phyloP scores from a whole-genome alignment of 1,140 invertebrate species.

The Zaprionus lachaisei region DNA sequence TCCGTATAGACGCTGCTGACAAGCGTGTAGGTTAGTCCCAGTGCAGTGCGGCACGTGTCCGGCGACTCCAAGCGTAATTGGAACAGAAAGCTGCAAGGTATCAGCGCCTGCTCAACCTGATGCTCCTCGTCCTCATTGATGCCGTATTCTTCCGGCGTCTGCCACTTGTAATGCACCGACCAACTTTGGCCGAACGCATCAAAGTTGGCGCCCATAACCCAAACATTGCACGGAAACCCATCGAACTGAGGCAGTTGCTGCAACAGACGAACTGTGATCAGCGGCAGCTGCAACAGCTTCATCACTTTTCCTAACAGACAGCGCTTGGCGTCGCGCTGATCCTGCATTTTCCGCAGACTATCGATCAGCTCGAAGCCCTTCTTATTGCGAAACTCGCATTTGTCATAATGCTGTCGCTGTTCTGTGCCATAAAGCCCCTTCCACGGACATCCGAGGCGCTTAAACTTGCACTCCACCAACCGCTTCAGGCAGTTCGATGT shows the following conservation, averaged over 20 bases:
- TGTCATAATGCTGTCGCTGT: not conserved
- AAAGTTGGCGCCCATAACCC: not conserved
- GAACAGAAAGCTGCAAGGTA: not conserved
- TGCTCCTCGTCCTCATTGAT: not conserved
- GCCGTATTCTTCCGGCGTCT: not conserved
- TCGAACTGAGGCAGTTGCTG: not conserved
- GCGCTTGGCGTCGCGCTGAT: not conserved
- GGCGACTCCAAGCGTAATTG: conserved; percentile 14
- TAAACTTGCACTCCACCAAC: conserved; percentile 30
- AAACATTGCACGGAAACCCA: not conserved
- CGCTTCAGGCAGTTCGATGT: not conserved
- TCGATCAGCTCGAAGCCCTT: conserved; percentile 19
- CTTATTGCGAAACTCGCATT: conserved; percentile 26
- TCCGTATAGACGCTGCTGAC: conserved; percentile 29
- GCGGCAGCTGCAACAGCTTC: conserved; percentile 18
- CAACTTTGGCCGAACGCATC: conserved; percentile 6
- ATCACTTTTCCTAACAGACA: not conserved
- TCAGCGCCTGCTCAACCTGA: not conserved
- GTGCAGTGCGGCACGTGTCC: not conserved
- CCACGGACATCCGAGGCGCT: conserved; percentile 47
- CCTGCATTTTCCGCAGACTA: not conserved
- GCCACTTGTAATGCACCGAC: conserved; percentile 35
- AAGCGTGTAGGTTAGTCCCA: conserved; percentile 30
- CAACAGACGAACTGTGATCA: conserved; percentile 22
- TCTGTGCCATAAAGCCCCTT: not conserved